These are phyloP conservation scores for Silurus aristotelis DNA, from an alignment of 2,797 vertebrate species.

Conservation along the genomic window DNA sequence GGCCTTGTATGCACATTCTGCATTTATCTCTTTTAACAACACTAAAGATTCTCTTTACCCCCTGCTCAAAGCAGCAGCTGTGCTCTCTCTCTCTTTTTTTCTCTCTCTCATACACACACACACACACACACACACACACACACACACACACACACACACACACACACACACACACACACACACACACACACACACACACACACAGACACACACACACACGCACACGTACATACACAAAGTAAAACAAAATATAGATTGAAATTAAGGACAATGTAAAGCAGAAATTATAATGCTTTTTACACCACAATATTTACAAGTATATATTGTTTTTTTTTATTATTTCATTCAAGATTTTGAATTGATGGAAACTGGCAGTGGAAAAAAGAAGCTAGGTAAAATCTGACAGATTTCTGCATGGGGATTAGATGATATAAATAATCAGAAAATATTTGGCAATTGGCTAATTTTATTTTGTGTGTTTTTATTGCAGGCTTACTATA, in stretches of 20 bases:
- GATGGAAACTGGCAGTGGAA: not conserved
- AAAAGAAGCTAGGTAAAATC: not conserved
- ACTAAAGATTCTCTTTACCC: slow-evolving; percentile 2
- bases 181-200: too few species aligned
- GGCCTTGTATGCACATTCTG: not conserved
- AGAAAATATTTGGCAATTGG: not conserved
- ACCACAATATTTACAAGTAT: not conserved
- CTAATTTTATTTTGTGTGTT: not conserved
- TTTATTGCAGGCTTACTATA: not conserved
- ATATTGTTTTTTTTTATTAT: not conserved
- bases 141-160: too few species aligned
- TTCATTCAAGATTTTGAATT: not conserved
- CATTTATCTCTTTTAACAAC: slow-evolving; percentile 8
- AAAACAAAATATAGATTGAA: too few species aligned
- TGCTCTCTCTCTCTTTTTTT: not conserved
- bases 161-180: not conserved
- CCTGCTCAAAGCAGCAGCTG: not conserved
- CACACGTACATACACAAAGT: too few species aligned
- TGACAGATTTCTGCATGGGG: not conserved
- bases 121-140: too few species aligned
- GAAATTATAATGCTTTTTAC: not conserved
- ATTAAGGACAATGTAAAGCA: not conserved
- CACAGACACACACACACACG: too few species aligned
- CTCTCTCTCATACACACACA: not conserved
- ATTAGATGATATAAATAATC: not conserved